Conservation (phyloP, 2,797 vertebrate genomes). For the Hippoglossus hippoglossus region DNA sequence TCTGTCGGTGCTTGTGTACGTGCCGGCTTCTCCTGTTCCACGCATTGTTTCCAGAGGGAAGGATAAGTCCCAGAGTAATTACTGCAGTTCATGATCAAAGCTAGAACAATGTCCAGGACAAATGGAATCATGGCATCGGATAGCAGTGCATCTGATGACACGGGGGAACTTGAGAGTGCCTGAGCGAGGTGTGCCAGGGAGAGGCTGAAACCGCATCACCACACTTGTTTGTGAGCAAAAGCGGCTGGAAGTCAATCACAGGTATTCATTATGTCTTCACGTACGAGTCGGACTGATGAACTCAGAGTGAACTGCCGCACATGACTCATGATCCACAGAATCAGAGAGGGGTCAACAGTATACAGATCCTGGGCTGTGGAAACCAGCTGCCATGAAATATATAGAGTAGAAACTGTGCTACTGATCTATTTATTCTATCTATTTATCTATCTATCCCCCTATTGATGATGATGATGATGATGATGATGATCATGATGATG, state of each 20-base stretch:
- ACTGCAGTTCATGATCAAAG: constrained; percentile 86
- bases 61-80: constrained; percentile 81
- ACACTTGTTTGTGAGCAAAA: constrained; percentile 62
- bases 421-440: neutral
- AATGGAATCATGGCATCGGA: constrained; percentile 79
- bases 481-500: too few species aligned
- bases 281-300: constrained; percentile 53
- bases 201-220: constrained; percentile 71
- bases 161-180: constrained; percentile 74
- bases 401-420: neutral
- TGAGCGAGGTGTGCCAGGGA: constrained; percentile 72
- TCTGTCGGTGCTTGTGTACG: constrained; percentile 55
- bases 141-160: constrained; percentile 79
- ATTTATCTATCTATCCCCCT: neutral
- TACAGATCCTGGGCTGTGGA: constrained; percentile 24
- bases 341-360: constrained; percentile 41
- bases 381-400: constrained; percentile 7
- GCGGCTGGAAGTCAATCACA: constrained; percentile 69
- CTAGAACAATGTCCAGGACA: constrained; percentile 84
- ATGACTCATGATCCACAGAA: constrained; percentile 49
- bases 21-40: constrained; percentile 79
- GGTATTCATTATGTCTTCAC: constrained; percentile 57
- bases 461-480: neutral
- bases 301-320: constrained; percentile 61
- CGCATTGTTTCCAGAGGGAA: constrained; percentile 77